Conservation (phyloP, 2,888 invertebrate species). For the Steromphala cineraria region DNA sequence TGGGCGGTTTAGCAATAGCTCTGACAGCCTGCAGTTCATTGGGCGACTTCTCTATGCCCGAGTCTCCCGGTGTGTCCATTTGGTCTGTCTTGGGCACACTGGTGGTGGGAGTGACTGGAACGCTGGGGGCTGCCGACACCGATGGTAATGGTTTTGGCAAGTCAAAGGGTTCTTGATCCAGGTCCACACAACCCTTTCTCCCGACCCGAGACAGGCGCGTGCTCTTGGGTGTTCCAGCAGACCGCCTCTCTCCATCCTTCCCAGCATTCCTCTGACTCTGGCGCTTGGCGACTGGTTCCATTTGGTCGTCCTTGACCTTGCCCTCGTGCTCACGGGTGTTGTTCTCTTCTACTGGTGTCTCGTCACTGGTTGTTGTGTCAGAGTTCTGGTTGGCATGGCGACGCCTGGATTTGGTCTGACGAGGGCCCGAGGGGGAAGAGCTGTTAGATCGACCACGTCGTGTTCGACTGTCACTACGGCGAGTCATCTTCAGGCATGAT, state of each 20-base stretch:
- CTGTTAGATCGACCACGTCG: constrained; percentile 44
- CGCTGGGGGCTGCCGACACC: background rate
- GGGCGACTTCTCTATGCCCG: constrained; percentile 31
- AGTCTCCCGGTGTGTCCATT: constrained; percentile 14
- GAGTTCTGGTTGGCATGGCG: constrained; percentile 17
- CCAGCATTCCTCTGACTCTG: constrained; percentile 23
- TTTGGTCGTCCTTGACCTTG: background rate
- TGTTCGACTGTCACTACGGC: constrained; percentile 48
- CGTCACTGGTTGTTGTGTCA: background rate
- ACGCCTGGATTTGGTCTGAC: constrained; percentile 35
- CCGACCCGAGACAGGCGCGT: background rate
- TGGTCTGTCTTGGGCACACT: background rate
- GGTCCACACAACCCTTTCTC: background rate
- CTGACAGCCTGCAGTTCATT: constrained; percentile 45
- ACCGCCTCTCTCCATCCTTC: background rate
- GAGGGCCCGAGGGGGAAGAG: constrained; percentile 33
- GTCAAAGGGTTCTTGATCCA: background rate
- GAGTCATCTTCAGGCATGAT: constrained; percentile 37
- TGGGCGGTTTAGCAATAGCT: constrained; percentile 85
- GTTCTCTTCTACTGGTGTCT: background rate
- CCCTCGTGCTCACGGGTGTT: background rate
- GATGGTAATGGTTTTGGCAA: background rate
- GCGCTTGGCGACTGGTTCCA: background rate
- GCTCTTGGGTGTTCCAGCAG: background rate
- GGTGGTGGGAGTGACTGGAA: background rate